Evolutionary conservation across 2,888 invertebrate species (phyloP).

Genomic region (Cistogaster globosa): DNA sequence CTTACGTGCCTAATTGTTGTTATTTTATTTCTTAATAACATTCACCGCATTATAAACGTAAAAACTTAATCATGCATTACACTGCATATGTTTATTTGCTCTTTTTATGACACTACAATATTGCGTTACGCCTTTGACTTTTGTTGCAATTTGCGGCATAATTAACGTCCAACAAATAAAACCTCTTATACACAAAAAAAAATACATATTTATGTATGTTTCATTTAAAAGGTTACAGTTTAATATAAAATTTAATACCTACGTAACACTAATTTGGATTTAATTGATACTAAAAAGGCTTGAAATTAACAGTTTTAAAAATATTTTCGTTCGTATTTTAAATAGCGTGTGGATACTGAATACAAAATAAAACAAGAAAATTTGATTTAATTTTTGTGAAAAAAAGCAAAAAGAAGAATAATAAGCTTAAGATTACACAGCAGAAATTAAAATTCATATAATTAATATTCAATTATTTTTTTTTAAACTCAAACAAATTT

Average conservation of each 20-base stretch:
- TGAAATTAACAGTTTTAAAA: too few relatives aligned
- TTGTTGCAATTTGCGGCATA: conserved; percentile 69
- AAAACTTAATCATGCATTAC: conserved; percentile 17
- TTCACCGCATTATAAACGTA: conserved; percentile 17
- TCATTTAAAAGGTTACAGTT: conserved; percentile 14
- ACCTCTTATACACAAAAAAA: neutral
- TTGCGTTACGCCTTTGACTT: conserved; percentile 70
- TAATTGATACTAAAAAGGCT: too few relatives aligned
- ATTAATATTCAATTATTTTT: too few relatives aligned
- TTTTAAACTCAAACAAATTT: too few relatives aligned
- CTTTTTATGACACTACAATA: conserved; percentile 60
- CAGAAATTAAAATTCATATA: too few relatives aligned
- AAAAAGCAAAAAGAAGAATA: too few relatives aligned
- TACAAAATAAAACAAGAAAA: too few relatives aligned
- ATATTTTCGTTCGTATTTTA: too few relatives aligned
- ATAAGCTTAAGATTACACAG: too few relatives aligned
- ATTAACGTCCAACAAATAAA: conserved; percentile 62
- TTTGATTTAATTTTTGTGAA: too few relatives aligned
- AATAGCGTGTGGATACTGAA: too few relatives aligned
- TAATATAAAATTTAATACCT: neutral
- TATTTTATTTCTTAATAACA: conserved; percentile 32
- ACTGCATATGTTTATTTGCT: conserved; percentile 22
- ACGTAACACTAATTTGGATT: neutral
- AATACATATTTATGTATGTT: neutral
- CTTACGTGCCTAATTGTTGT: conserved; percentile 35